Evolutionary conservation across 2,113 vertebrate species (phyloP), one percentile per base, ranked within the genome.

Genomic region (Phainopepla nitens): DNA sequence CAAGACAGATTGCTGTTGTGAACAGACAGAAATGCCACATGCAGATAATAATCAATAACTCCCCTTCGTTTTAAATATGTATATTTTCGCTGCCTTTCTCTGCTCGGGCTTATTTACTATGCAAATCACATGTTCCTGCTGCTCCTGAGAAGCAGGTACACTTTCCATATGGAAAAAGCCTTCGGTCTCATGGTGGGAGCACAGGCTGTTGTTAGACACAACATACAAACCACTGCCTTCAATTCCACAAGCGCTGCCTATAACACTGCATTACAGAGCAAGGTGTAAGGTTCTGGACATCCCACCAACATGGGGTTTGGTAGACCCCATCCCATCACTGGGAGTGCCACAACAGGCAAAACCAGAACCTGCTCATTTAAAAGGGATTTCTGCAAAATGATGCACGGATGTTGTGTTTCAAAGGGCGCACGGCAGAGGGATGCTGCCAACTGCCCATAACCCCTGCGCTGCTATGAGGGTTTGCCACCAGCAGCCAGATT

Each of bases 391-490:
- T 62, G 18, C 44, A 66, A 50, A 75, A 23, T 0, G 3, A 12
- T 35, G 7, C 7, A 21, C 15, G n/a, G 42, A 29, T 78, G n/a
- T 22, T 51, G 21, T 20, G 16, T 36, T 82, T 62, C 66, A 50
- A 68, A 47, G 33, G 2, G 13, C 6, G 2, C 6, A 0, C 3
- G 17, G 12, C 0, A 0, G 29, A 49, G 36, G 53, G 76, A 76
- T 72, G 66, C 11, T 45, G 27, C 50, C 56, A 51, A 2, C 11
- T 18, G 39, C 23, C 72, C 24, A 19, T 25, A 41, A 3, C 11
- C 0, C 0, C n/a, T 4, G 20, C 0, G 2, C 27, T 85, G 70
- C 62, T 2, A 3, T 12, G 41, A 81, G 28, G n/a, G 28, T 89
- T 73, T 78, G 42, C n/a, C 15, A 35, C 42, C 13, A 11, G 11